Evolutionary conservation across 2,113 vertebrate genomes (phyloP), one percentile per base, ranked within the genome.

Genomic region (Bubo bubo): DNA sequence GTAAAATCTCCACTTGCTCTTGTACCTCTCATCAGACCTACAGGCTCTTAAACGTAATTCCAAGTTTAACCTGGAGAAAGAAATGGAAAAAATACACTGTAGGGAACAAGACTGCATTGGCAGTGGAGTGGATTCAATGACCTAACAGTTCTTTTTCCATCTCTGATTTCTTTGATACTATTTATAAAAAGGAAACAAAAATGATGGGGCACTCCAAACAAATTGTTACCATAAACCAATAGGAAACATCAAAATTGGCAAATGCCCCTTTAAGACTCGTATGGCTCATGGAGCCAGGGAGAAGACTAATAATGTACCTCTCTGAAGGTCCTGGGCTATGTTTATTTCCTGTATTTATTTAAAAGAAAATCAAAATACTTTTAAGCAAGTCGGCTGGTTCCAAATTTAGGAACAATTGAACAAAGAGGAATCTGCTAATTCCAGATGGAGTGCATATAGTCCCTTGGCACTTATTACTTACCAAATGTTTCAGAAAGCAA

Each of bases 401-500:
- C 97, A 97, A 97, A 98, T 96, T 97, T 98, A 98, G 97, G 98
- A 98, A 98, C 95, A 95, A 95, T 74, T 90, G 95, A 98, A 98
- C 89, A 95, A 97, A 97, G 97, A 98, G 53, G 97, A 97, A 95
- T 98, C 97, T 98, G 97, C 97, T 96, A 98, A 97, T 98, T 98
- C 97, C 98, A 98, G 98, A 98, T 98, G 98, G 98, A 98, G 96
- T 96, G 97, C 97, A 97, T 97, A 94, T 92, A 98, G 96, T 98
- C 98, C 98, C 98, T 96, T 96, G 98, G 97, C 98, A 98, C 97
- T 98, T 96, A 97, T 98, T 98, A 98, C 97, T 97, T 97, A 98
- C 98, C 98, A 98, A 98, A 98, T 98, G 98, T 98, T 98, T 98
- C 41, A 5, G 97, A 98, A 98, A 98, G 98, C 97, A 98, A 98